Percentiles rank a stretch among this genome's conserved stretches.
phyloP scores from a whole-genome alignment of 2,113 vertebrate genomes.

The Tragelaphus scriptus region DNA sequence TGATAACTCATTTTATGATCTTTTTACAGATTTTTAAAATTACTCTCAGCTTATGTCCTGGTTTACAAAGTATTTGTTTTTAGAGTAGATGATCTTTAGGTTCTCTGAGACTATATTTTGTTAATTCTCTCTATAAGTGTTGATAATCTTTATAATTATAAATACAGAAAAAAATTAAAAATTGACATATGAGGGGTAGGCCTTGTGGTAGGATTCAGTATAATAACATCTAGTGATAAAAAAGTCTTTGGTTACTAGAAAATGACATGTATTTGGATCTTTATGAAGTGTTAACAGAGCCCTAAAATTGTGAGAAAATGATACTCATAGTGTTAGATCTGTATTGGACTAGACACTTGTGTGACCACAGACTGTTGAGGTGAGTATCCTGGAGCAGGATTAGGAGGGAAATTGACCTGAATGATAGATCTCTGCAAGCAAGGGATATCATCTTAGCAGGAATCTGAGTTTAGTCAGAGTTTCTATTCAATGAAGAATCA shows the following conservation, averaged over 20 bases:
- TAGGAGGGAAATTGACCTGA: not conserved
- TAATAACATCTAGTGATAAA: slow-evolving; percentile 9
- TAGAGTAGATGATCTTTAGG: not conserved
- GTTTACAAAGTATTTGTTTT: not conserved
- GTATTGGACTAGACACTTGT: not conserved
- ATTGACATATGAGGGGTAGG: not conserved
- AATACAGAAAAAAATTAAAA: not conserved
- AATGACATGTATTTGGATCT: not conserved
- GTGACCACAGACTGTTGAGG: not conserved
- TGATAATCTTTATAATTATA: not conserved
- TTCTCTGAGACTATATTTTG: not conserved
- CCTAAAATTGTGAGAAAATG: not conserved
- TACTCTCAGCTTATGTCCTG: not conserved
- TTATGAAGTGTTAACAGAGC: not conserved
- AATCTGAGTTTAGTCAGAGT: not conserved
- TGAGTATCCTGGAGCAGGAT: not conserved
- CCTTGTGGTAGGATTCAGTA: not conserved
- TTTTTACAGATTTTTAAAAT: not conserved
- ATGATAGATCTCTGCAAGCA: not conserved
- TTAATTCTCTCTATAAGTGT: not conserved
- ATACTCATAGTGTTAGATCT: not conserved
- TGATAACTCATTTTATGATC: not conserved
- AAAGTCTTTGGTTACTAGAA: not conserved
- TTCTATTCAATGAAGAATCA: not conserved
- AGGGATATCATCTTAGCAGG: not conserved